Evolutionary conservation across 2,113 vertebrate genomes (phyloP).

Genomic region (Xenopus borealis): DNA sequence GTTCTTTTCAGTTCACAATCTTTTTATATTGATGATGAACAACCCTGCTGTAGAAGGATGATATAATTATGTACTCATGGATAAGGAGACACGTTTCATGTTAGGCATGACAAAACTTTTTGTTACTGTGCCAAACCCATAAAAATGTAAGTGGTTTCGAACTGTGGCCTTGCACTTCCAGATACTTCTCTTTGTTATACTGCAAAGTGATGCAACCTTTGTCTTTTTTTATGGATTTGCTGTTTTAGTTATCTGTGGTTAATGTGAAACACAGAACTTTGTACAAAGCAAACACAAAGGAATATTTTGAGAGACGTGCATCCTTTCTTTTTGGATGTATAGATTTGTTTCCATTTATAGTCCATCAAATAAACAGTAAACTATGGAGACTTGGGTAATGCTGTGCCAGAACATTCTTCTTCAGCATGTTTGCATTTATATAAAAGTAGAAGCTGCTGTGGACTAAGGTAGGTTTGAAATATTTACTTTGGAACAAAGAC

Average conservation of each 20-base stretch:
- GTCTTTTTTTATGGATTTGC: not conserved
- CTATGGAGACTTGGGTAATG: no score
- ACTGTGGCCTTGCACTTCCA: not conserved
- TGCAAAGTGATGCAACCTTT: slow-evolving; percentile 3
- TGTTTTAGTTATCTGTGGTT: not conserved
- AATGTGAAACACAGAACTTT: no score
- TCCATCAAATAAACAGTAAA: no score
- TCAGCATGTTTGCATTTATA: no score
- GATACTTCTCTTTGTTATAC: slow-evolving; percentile 13
- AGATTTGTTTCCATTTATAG: not conserved
- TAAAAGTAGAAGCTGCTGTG: no score
- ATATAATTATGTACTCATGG: slow-evolving; percentile 30
- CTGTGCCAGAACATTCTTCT: no score
- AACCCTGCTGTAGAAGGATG: slow-evolving; percentile 21
- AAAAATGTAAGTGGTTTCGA: slow-evolving; percentile 13
- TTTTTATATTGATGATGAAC: slow-evolving; percentile 8
- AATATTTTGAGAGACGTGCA: not conserved
- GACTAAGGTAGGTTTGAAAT: no score
- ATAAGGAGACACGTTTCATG: slow-evolving; percentile 29
- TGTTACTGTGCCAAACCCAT: slow-evolving; percentile 17
- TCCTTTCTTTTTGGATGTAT: not conserved
- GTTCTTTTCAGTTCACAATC: not conserved
- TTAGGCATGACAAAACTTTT: slow-evolving; percentile 29
- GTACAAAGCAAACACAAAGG: no score
- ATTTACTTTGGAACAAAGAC: no score